phyloP scores from a whole-genome alignment of 2,113 vertebrate species.

The Ceyx margarethae region DNA sequence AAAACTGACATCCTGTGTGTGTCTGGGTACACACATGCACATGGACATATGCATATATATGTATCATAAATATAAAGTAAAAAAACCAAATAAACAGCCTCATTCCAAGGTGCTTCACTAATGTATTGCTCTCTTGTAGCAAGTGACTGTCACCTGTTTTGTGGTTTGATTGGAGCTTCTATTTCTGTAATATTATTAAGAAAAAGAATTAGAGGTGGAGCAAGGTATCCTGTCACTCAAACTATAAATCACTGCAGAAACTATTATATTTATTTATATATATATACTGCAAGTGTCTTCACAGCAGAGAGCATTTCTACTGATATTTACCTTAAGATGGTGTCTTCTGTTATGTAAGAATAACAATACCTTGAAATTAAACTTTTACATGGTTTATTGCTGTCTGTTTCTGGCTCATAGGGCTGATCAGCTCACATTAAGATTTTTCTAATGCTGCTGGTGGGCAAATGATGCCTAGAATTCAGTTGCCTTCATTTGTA shows the following conservation, averaged over 20 bases:
- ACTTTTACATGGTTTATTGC: background rate
- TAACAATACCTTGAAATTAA: background rate
- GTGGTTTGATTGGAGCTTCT: background rate
- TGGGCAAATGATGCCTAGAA: background rate
- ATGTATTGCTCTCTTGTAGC: background rate
- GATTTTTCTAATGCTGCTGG: background rate
- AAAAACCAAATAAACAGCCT: background rate
- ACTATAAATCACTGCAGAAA: background rate
- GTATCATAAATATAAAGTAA: background rate
- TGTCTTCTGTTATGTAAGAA: background rate
- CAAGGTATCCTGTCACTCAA: background rate
- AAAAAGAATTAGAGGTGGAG: background rate
- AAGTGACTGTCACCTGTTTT: background rate
- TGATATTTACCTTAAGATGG: background rate
- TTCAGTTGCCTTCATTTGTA: background rate
- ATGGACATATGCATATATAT: background rate
- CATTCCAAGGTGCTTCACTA: background rate
- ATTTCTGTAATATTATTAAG: background rate
- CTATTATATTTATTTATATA: background rate
- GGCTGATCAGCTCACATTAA: background rate
- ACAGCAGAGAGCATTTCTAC: background rate
- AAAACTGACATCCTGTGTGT: accelerated
- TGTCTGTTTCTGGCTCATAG: background rate
- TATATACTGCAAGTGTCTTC: background rate
- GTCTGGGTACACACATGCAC: accelerated